These are phyloP conservation scores for Lycocorax pyrrhopterus DNA, from an alignment of 2,113 vertebrate species.

Conservation along the genomic window DNA sequence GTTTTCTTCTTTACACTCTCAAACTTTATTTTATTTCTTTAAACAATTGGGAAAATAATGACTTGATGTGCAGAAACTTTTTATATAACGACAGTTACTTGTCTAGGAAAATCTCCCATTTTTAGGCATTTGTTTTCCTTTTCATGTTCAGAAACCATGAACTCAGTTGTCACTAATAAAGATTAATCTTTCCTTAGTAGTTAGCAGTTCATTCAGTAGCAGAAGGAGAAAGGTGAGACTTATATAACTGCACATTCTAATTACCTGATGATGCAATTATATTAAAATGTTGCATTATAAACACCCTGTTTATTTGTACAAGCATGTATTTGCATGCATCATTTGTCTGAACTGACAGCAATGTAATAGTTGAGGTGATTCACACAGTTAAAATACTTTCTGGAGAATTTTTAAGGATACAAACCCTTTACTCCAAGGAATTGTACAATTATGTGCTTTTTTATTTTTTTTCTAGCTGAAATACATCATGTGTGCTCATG, in stretches of 20 bases:
- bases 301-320: slow-evolving; percentile 36
- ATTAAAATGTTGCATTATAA: slow-evolving; percentile 47
- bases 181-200: neutral
- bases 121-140: neutral
- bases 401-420: slow-evolving; percentile 27
- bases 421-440: slow-evolving; percentile 5
- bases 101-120: neutral
- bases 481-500: slow-evolving; percentile 11
- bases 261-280: slow-evolving; percentile 53
- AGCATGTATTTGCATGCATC: slow-evolving; percentile 37
- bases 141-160: neutral
- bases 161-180: neutral
- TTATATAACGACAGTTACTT: neutral
- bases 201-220: neutral
- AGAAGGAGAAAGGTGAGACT: neutral
- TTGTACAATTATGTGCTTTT: slow-evolving; percentile 12
- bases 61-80: neutral
- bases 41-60: neutral
- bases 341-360: slow-evolving; percentile 55
- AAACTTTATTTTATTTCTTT: neutral
- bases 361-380: slow-evolving; percentile 25
- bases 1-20: neutral
- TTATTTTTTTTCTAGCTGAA: slow-evolving; percentile 25
- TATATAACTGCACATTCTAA: slow-evolving; percentile 28
- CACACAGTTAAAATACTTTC: slow-evolving; percentile 18